Conservation (phyloP, 1,140 invertebrate genomes). For the Drosophila saltans region DNA sequence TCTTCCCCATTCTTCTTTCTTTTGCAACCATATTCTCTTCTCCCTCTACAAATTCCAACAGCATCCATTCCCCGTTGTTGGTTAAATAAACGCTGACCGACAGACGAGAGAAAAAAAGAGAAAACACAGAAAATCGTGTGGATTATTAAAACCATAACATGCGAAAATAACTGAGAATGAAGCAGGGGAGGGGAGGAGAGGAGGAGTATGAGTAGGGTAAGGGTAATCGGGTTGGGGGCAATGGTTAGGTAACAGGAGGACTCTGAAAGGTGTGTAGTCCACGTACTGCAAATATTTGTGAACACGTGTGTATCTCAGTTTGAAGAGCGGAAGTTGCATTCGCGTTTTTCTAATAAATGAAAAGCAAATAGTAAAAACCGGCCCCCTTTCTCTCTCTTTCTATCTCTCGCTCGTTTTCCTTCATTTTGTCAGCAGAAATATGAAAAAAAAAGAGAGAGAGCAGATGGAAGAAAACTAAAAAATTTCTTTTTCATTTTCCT, state of each 20-base stretch:
- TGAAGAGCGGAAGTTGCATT: conserved; percentile 39
- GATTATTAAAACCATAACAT: conserved; percentile 69
- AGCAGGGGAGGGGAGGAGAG: conserved; percentile 10
- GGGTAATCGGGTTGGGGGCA: too few species aligned
- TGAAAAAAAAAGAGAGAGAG: conserved; percentile 37
- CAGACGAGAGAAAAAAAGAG: not conserved
- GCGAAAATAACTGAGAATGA: conserved; percentile 41
- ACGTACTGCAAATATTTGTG: conserved; percentile 79
- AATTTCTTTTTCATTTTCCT: too few species aligned
- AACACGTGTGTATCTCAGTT: conserved; percentile 56
- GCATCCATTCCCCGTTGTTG: conserved; percentile 18
- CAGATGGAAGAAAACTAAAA: not conserved
- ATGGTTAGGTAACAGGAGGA: too few species aligned
- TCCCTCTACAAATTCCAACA: too few species aligned
- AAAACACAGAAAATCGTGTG: conserved; percentile 27
- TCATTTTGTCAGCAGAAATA: conserved; percentile 55
- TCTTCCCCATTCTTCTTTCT: not conserved
- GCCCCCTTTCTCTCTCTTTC: not conserved
- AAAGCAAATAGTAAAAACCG: conserved; percentile 67
- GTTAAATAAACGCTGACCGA: conserved; percentile 39
- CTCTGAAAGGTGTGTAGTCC: conserved; percentile 60
- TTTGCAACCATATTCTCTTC: not conserved
- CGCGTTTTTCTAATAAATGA: conserved; percentile 76
- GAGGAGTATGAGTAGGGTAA: not conserved
- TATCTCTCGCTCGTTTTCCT: not conserved